Evolutionary conservation across 2,113 vertebrate genomes (phyloP), one percentile per base, ranked within the genome.

Genomic region (Xiphophorus hellerii): DNA sequence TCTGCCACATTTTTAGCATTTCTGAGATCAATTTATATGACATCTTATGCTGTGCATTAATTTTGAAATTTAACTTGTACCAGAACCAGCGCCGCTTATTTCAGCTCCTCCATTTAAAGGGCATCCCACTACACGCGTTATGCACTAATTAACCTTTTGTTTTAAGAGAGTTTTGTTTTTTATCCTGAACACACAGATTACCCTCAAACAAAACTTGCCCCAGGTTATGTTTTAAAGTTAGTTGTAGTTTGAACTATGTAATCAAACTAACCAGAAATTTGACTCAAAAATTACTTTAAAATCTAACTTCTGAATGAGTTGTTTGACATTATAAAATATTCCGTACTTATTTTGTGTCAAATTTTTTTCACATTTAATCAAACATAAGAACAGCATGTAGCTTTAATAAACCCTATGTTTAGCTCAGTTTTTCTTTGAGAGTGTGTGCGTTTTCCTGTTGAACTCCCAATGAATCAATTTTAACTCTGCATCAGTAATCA

Each of bases 401-500:
- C 67, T 51, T 27, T 17, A 29, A 10, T 27, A 27, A 64, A 63
- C 37, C 33, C 31, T 27, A 2, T 68, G 64, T 68, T 74, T 71
- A 69, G 70, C 62, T 79, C 42, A 14, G 61, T 74, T 66, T 58
- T 62, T 39, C 69, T 74, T 14, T 42, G 35, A 2, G 35, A 3
- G 10, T 37, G 35, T 12, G 35, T 37, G 35, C 12, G 35, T 60
- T 66, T 84, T 82, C 48, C 15, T 3, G 35, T 64, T 77, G 54
- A 83, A 29, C 71, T 75, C 60, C 79, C 62, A 73, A 81, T 87
- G 81, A 78, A 89, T 88, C 81, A 73, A 7, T 86, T 87, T 84
- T 73, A 84, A 79, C 86, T 81, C 84, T 77, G 89, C 88, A 79
- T 83, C 91, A 85, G 78, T 87, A 81, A 85, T 74, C 85, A 64